Evolutionary conservation across 2,888 invertebrate genomes (phyloP).

Genomic region (Rhagonycha fulva): DNA sequence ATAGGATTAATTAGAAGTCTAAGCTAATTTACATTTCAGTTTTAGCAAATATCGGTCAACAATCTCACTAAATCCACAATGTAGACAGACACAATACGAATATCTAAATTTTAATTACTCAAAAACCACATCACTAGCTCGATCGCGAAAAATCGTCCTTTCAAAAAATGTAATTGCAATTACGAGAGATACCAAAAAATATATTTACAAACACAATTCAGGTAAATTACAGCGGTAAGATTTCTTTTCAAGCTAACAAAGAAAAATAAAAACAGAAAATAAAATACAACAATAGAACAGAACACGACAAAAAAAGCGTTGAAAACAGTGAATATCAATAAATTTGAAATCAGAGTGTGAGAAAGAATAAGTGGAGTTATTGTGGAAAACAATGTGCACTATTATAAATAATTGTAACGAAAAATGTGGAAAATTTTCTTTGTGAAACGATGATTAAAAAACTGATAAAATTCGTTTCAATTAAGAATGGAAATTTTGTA

Average conservation of each 20-base stretch:
- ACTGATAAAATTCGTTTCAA: neutral
- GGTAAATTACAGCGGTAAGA: neutral
- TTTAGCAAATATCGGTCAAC: slow-evolving; percentile 17
- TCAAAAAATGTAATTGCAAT: neutral
- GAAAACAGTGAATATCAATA: neutral
- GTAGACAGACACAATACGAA: neutral
- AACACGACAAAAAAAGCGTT: neutral
- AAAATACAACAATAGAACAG: neutral
- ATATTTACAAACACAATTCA: neutral
- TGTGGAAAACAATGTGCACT: neutral
- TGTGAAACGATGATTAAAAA: neutral
- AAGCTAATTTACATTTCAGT: slow-evolving; percentile 12
- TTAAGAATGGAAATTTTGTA: neutral
- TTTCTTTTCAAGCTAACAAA: neutral
- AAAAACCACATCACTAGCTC: neutral
- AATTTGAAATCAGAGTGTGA: neutral
- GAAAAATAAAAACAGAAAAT: neutral
- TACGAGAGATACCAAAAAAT: neutral
- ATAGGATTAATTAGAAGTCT: slow-evolving; percentile 23
- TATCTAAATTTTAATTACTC: neutral
- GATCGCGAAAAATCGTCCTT: neutral
- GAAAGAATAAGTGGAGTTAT: neutral
- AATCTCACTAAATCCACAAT: neutral
- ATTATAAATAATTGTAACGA: neutral
- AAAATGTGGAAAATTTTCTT: neutral